Percentiles rank a stretch among this genome's conserved stretches.
Conservation (phyloP, 2,113 vertebrate species). For the Ariopsis seemanni region DNA sequence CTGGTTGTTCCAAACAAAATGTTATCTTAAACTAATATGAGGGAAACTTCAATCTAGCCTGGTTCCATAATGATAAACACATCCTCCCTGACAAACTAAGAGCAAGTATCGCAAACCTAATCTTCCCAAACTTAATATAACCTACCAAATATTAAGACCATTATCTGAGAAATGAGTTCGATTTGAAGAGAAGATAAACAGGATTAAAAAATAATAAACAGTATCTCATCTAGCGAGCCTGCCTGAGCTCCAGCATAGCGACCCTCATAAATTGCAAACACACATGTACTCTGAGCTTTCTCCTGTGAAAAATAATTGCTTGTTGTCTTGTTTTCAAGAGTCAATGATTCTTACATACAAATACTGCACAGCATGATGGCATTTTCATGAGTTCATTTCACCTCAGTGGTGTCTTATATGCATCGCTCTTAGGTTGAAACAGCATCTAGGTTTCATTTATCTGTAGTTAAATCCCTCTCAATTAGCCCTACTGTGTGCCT, state of each 20-base stretch:
- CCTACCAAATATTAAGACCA: neutral
- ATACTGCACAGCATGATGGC: neutral
- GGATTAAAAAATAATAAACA: neutral
- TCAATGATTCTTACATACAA: neutral
- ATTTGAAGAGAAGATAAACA: neutral
- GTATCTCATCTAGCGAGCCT: neutral
- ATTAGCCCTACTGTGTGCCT: neutral
- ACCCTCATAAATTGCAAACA: neutral
- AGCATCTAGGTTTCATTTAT: neutral
- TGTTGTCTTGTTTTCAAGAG: neutral
- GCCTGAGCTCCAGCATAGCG: neutral
- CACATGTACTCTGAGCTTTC: neutral
- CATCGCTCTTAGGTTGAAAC: neutral
- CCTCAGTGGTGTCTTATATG: no score
- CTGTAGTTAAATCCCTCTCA: neutral
- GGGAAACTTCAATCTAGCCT: neutral
- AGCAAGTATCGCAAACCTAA: neutral
- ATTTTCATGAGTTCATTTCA: neutral
- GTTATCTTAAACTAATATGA: neutral
- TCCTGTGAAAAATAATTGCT: no score
- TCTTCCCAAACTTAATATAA: neutral
- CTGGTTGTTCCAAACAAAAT: neutral
- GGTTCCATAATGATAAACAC: neutral
- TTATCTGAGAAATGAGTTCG: neutral
- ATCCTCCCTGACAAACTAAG: neutral